These are phyloP conservation scores for Melanotaenia maccullochi DNA, from an alignment of 2,797 vertebrate species.

Conservation along the genomic window DNA sequence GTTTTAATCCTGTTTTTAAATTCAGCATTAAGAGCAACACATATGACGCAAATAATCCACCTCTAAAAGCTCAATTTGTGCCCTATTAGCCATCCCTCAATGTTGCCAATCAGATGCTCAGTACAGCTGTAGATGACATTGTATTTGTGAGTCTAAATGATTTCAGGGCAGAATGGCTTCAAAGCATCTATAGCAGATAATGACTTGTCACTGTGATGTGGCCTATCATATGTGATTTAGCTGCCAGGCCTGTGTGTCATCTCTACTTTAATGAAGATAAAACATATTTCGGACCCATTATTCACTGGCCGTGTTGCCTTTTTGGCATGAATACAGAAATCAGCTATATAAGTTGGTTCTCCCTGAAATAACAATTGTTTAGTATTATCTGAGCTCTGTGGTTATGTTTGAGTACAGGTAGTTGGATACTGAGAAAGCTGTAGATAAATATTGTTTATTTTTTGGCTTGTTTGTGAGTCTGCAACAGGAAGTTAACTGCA, in stretches of 20 bases:
- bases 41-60: constrained; percentile 17
- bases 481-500: neutral
- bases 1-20: constrained; percentile 15
- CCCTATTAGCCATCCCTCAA: constrained; percentile 20
- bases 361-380: neutral
- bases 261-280: constrained; percentile 56
- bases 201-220: constrained; percentile 48
- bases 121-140: constrained; percentile 26
- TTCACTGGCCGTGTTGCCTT: constrained; percentile 21
- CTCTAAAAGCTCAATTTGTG: constrained; percentile 43
- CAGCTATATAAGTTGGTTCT: neutral
- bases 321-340: constrained; percentile 9
- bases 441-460: neutral
- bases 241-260: constrained; percentile 39
- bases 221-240: constrained; percentile 41
- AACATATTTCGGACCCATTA: constrained; percentile 33
- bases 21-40: constrained; percentile 22
- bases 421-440: neutral
- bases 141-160: constrained; percentile 49
- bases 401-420: neutral
- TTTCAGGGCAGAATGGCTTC: constrained; percentile 45
- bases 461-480: neutral
- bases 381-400: neutral
- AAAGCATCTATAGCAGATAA: constrained; percentile 52
- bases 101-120: constrained; percentile 18